These are phyloP conservation scores for Pseudopipra pipra DNA, from an alignment of 2,113 vertebrate species.

Conservation along the genomic window DNA sequence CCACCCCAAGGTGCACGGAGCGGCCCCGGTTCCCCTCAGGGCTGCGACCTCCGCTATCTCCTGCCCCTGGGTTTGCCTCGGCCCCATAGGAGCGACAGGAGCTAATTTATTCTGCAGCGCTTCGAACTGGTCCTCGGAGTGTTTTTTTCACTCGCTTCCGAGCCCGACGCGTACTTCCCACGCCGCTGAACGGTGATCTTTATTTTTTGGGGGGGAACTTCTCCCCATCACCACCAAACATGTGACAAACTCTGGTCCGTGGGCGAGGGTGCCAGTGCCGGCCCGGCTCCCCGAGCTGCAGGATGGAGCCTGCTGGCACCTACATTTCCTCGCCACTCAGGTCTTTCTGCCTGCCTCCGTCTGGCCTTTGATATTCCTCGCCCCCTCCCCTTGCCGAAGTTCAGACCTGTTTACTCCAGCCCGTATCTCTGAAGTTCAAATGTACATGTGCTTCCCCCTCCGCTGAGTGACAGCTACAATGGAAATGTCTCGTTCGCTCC, in stretches of 20 bases:
- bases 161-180: not conserved
- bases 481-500: slow-evolving; percentile 68
- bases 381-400: slow-evolving; percentile 52
- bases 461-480: slow-evolving; percentile 72
- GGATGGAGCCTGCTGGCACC: not conserved
- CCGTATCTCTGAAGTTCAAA: slow-evolving; percentile 73
- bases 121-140: not conserved
- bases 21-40: accelerated
- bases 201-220: not conserved
- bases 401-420: slow-evolving; percentile 67
- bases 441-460: slow-evolving; percentile 54
- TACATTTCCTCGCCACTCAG: not conserved
- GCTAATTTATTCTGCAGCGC: not conserved
- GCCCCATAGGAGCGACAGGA: not conserved
- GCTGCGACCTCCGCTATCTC: accelerated
- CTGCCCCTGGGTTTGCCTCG: not conserved
- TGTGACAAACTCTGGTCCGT: not conserved
- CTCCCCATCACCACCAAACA: not conserved
- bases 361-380: slow-evolving; percentile 1
- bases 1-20: not conserved
- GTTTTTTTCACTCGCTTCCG: not conserved
- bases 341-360: not conserved
- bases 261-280: not conserved
- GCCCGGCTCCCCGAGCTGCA: not conserved
- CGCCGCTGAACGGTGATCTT: not conserved